Evolutionary conservation across 2,797 vertebrate species (phyloP).

Genomic region (Microctenopoma lineatum): DNA sequence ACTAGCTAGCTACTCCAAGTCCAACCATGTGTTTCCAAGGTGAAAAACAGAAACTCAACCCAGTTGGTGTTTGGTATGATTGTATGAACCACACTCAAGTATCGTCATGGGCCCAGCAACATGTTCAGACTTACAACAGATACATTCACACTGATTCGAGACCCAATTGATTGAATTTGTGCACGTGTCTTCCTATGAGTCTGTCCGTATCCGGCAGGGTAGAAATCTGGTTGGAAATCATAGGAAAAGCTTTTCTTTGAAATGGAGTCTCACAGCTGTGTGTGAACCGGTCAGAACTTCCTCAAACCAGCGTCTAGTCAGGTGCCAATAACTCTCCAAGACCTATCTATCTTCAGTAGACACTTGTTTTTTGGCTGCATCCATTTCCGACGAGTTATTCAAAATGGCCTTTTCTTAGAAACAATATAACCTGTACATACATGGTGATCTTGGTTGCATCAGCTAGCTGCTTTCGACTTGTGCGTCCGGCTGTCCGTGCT

Average conservation of each 20-base stretch:
- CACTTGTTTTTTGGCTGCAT: slow-evolving; percentile 61
- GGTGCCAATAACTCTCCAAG: slow-evolving; percentile 76
- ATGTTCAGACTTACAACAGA: slow-evolving; percentile 63
- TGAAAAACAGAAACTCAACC: slow-evolving; percentile 39
- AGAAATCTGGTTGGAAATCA: slow-evolving; percentile 57
- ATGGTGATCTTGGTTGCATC: slow-evolving; percentile 54
- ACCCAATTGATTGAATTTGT: slow-evolving; percentile 63
- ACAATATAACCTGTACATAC: slow-evolving; percentile 71
- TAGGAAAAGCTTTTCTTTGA: slow-evolving; percentile 45
- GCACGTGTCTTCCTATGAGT: slow-evolving; percentile 35
- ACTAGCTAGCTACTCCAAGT: slow-evolving; percentile 41
- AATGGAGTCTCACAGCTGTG: slow-evolving; percentile 38
- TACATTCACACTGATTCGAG: slow-evolving; percentile 77
- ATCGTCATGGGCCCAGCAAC: slow-evolving; percentile 42
- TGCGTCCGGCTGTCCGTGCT: slow-evolving; percentile 65
- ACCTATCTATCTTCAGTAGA: slow-evolving; percentile 59
- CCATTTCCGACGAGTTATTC: slow-evolving; percentile 52
- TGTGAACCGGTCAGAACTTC: slow-evolving; percentile 32
- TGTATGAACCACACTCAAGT: slow-evolving; percentile 20
- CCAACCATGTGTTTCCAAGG: slow-evolving; percentile 36
- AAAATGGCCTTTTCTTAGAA: slow-evolving; percentile 58
- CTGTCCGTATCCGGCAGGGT: slow-evolving; percentile 29
- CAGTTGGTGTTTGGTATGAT: slow-evolving; percentile 31
- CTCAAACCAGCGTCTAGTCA: slow-evolving; percentile 42
- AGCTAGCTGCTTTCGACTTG: slow-evolving; percentile 82